Conservation (phyloP, 2,113 vertebrate genomes). For the Procavia capensis region DNA sequence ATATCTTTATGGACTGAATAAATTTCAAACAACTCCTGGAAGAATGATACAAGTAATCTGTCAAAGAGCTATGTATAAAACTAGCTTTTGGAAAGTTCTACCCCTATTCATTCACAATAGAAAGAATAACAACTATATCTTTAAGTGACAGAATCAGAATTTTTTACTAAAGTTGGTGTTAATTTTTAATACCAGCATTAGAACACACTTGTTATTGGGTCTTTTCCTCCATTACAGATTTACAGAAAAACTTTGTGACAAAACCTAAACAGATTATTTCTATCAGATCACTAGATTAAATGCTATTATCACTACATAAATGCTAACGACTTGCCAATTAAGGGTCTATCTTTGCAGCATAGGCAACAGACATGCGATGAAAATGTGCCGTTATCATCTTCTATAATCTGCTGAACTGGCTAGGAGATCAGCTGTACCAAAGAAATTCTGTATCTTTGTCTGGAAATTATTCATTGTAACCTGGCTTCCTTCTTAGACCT, state of each 20-base stretch:
- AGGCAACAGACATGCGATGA: background rate
- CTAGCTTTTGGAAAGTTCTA: constrained; percentile 39
- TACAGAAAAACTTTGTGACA: constrained; percentile 51
- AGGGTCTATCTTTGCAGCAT: constrained; percentile 19
- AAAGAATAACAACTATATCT: constrained; percentile 52
- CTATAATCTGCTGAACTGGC: background rate
- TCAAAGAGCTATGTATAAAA: background rate
- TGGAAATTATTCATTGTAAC: constrained; percentile 18
- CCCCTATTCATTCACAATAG: background rate
- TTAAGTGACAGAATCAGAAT: constrained; percentile 42
- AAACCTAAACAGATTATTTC: constrained; percentile 65
- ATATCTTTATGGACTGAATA: background rate
- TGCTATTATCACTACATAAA: constrained; percentile 62
- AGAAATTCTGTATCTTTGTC: constrained; percentile 5
- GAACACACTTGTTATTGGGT: background rate
- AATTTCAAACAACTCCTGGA: constrained; percentile 39
- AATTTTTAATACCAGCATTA: constrained; percentile 54
- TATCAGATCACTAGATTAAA: constrained; percentile 67
- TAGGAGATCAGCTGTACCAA: background rate
- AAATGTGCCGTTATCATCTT: background rate
- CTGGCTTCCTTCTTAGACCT: background rate
- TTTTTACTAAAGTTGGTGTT: constrained; percentile 50
- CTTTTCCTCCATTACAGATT: constrained; percentile 35
- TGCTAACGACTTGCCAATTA: constrained; percentile 54
- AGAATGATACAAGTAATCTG: background rate